phyloP scores from a whole-genome alignment of 2,113 vertebrate species.

The Blennius ocellaris region DNA sequence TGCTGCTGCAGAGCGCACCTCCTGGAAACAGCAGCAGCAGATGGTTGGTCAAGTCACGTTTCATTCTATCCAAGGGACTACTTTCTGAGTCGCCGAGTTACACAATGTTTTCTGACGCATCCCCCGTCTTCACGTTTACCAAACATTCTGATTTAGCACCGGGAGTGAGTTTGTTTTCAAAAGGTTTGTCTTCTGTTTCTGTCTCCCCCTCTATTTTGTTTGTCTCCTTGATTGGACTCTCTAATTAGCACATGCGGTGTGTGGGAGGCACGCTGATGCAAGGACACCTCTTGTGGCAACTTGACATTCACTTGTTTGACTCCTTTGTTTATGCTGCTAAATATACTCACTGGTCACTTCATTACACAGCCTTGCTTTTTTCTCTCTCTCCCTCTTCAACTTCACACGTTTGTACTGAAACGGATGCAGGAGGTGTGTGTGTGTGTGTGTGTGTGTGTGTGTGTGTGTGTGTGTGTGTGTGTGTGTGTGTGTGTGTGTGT shows the following conservation, averaged over 20 bases:
- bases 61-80: constrained; percentile 37
- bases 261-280: constrained; percentile 33
- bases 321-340: constrained; percentile 25
- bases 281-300: constrained; percentile 32
- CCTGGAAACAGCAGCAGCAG: constrained; percentile 72
- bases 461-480: background rate
- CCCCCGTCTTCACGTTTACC: background rate
- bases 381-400: constrained; percentile 16
- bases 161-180: background rate
- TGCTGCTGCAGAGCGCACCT: constrained; percentile 30
- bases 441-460: constrained; percentile 2
- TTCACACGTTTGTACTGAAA: constrained; percentile 26
- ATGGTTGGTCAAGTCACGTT: constrained; percentile 59
- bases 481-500: constrained; percentile 22
- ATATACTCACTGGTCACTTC: no score
- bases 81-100: constrained; percentile 38
- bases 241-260: constrained; percentile 30
- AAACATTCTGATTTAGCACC: background rate
- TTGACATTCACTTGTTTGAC: constrained; percentile 29
- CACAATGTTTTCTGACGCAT: constrained; percentile 37
- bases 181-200: background rate
- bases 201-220: background rate
- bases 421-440: background rate
- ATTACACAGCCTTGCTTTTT: background rate
- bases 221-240: constrained; percentile 22